These are phyloP conservation scores for Momotus momota DNA, from an alignment of 2,797 vertebrate species.

Conservation along the genomic window DNA sequence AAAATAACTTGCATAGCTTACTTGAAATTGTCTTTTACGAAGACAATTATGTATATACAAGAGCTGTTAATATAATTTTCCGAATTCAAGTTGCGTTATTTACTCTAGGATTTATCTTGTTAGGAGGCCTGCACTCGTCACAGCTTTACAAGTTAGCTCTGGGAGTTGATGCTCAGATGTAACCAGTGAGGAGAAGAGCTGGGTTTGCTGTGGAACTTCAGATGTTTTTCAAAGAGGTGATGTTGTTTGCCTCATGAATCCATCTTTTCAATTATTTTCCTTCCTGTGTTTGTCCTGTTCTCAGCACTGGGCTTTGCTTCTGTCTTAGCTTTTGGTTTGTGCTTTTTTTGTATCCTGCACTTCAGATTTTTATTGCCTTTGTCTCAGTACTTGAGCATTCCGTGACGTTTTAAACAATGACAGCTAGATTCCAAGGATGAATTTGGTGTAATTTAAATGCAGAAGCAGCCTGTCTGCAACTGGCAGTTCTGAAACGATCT, in stretches of 20 bases:
- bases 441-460: neutral
- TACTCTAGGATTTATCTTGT: neutral
- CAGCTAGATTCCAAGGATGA: neutral
- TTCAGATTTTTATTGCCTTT: neutral
- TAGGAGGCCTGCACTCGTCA: neutral
- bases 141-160: neutral
- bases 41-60: neutral
- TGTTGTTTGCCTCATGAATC: neutral
- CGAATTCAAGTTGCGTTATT: neutral
- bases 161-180: neutral
- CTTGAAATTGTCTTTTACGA: neutral
- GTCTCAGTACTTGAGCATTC: neutral
- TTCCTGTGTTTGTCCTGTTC: neutral
- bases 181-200: neutral
- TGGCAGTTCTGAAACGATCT: neutral
- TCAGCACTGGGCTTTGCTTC: neutral
- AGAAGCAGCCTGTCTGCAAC: neutral
- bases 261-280: neutral
- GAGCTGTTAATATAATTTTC: neutral
- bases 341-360: neutral
- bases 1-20: neutral
- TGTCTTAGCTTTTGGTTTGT: neutral
- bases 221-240: neutral
- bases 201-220: neutral
- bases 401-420: rapidly evolving